A percentile compares a stretch with the other conserved stretches of the same genome.
Evolutionary conservation across 2,113 vertebrate genomes (phyloP).

Genomic region (Telmatochromis sp.): DNA sequence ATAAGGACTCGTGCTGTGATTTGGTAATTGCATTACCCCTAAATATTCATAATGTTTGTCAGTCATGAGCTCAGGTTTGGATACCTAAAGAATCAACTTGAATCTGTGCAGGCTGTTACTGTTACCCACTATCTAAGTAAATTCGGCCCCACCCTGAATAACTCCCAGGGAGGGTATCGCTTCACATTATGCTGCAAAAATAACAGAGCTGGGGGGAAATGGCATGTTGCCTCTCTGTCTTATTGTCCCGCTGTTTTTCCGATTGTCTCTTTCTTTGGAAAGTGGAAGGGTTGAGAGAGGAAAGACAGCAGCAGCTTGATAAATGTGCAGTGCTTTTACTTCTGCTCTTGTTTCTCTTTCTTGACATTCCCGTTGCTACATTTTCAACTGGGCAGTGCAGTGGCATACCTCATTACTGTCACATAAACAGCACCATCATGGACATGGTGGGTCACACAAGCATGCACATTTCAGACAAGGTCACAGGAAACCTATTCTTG

Average conservation of each 20-base stretch:
- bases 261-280: not conserved
- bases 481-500: slow-evolving; percentile 11
- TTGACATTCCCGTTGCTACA: slow-evolving; percentile 1
- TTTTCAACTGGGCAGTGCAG: not conserved
- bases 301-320: not conserved
- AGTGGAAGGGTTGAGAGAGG: not conserved
- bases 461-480: not conserved
- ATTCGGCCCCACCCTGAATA: not conserved
- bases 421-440: not conserved
- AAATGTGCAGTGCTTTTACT: slow-evolving; percentile 3
- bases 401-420: slow-evolving; percentile 36
- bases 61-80: not conserved
- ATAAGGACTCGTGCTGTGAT: not conserved
- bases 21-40: not conserved
- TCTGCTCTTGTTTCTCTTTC: not conserved
- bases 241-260: not conserved
- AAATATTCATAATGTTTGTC: not conserved
- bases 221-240: slow-evolving; percentile 1
- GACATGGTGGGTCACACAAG: not conserved
- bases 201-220: slow-evolving; percentile 29
- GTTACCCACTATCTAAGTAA: not conserved
- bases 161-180: slow-evolving; percentile 44
- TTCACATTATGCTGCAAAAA: slow-evolving; percentile 35
- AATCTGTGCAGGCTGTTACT: not conserved
- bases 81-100: not conserved